Percentiles rank a stretch among this genome's conserved stretches.
Evolutionary conservation across 2,888 invertebrate species (phyloP).

Genomic region (Mamestra brassicae): DNA sequence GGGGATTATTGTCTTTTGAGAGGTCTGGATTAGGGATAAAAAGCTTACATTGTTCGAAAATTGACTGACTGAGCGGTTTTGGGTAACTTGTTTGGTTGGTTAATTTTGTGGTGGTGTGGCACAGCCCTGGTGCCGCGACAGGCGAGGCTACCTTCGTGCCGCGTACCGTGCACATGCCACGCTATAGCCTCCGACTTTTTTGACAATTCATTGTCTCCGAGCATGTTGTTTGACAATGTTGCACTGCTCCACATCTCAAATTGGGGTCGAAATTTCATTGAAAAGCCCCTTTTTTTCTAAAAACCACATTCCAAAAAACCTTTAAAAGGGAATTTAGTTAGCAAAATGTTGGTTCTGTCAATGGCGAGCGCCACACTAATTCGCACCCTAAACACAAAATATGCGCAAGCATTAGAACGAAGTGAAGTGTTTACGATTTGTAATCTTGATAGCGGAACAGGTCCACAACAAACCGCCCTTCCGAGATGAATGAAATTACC

Average conservation of each 20-base stretch:
- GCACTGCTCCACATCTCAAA: conserved; percentile 35
- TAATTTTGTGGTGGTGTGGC: conserved; percentile 1
- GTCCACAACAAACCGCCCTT: conserved; percentile 73
- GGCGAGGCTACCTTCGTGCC: conserved; percentile 61
- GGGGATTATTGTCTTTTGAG: conserved; percentile 43
- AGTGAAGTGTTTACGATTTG: conserved; percentile 64
- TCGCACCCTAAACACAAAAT: conserved; percentile 13
- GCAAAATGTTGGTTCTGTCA: conserved; percentile 2
- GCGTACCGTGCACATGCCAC: conserved; percentile 52
- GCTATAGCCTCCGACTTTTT: conserved; percentile 64
- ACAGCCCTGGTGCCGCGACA: conserved; percentile 58
- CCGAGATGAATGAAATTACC: conserved; percentile 83
- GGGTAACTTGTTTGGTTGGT: conserved; percentile 9
- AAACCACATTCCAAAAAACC: neutral
- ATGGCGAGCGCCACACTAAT: conserved; percentile 2
- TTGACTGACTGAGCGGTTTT: neutral
- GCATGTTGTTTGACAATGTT: conserved; percentile 51
- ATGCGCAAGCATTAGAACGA: conserved; percentile 45
- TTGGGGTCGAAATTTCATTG: conserved; percentile 11
- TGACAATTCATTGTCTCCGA: conserved; percentile 63
- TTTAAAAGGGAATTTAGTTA: neutral
- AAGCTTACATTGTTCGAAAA: conserved; percentile 3
- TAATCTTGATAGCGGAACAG: conserved; percentile 61
- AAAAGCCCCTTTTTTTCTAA: neutral
- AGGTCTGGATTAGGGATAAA: conserved; percentile 34